Evolutionary conservation across 1,140 invertebrate genomes (phyloP), one percentile per base, ranked within the genome.

Genomic region (Ceratoteleas bidentatus): DNA sequence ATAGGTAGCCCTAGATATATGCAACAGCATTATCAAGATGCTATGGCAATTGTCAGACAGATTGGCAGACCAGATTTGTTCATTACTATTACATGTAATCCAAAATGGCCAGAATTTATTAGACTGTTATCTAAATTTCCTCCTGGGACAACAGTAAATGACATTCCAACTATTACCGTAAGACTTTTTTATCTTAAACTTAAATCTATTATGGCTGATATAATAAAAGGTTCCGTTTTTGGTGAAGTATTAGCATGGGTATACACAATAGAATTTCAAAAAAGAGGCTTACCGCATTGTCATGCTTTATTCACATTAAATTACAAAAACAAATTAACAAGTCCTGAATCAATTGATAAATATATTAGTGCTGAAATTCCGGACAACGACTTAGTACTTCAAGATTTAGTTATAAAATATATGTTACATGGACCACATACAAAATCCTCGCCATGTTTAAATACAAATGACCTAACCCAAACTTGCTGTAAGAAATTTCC

Each of bases 261-360:
- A 7, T 68, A 57, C 49, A 68, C 64, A 15, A 47, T 68, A 3
- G 64, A 68, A 68, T 68, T 68, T 68, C 64, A 57, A 49, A 68
- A 57, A 36, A 45, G 58, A 47, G 58, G 58, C 8, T 45, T 61
- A 33, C 58, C 58, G 33, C 38, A 61, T 61, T 13, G 13, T 10
- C 62, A 66, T 45, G 10, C n/a, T 13, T 40, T 66, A 54, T 54
- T 66, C 34, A 66, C 62, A 8, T 33, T 66, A 43, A 14, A 66
- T 54, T 38, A 9, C 9, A 38, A 38, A 38, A 38, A 38, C 9
- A 38, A 38, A 38, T 38, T 38, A 38, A 38, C 36, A 38, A 38
- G 5, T 6, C 36, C 36, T 9, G 5, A 38, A 38, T 6, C 9
- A 9, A 38, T 38, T 38, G 36, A 38, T 38, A 38, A 5, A 6